phyloP scores from a whole-genome alignment of 2,797 vertebrate genomes.

The Xenentodon cancila region DNA sequence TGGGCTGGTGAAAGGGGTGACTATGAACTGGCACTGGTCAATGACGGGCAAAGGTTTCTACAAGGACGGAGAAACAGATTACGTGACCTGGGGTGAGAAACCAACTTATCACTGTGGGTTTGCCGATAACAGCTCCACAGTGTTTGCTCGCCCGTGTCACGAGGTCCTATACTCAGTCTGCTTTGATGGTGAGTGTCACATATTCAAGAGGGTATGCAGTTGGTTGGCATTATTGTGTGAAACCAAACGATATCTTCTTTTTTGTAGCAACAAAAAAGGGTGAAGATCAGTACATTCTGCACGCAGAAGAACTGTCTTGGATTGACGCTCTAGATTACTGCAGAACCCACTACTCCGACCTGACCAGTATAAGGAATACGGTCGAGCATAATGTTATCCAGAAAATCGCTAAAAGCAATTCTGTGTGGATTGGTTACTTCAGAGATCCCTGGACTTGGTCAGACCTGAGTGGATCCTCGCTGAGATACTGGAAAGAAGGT shows the following conservation, averaged over 20 bases:
- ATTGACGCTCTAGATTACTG: not conserved
- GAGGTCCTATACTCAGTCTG: not conserved
- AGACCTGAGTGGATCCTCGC: conserved; percentile 17
- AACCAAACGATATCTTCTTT: not conserved
- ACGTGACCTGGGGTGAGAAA: fast-evolving
- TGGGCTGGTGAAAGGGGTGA: not conserved
- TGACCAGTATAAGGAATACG: conserved; percentile 36
- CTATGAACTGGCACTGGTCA: conserved; percentile 23
- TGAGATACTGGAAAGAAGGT: conserved; percentile 22
- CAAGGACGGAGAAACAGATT: conserved; percentile 13
- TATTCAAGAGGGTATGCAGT: too few relatives aligned
- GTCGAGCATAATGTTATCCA: not conserved
- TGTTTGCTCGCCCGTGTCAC: fast-evolving
- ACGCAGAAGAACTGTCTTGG: fast-evolving
- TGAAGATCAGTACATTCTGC: conserved; percentile 6
- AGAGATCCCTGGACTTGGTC: conserved; percentile 38
- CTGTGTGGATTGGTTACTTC: conserved; percentile 26
- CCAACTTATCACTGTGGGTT: not conserved
- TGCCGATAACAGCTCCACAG: fast-evolving
- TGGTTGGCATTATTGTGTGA: too few relatives aligned
- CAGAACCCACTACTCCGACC: conserved; percentile 24
- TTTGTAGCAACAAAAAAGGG: not conserved
- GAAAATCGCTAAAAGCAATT: fast-evolving
- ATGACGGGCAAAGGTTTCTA: conserved; percentile 21
- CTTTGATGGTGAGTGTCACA: conserved; percentile 32